A percentile compares a stretch with the other conserved stretches of the same genome.
Conservation (phyloP, 2,113 vertebrate genomes). For the Apodemus sylvaticus region DNA sequence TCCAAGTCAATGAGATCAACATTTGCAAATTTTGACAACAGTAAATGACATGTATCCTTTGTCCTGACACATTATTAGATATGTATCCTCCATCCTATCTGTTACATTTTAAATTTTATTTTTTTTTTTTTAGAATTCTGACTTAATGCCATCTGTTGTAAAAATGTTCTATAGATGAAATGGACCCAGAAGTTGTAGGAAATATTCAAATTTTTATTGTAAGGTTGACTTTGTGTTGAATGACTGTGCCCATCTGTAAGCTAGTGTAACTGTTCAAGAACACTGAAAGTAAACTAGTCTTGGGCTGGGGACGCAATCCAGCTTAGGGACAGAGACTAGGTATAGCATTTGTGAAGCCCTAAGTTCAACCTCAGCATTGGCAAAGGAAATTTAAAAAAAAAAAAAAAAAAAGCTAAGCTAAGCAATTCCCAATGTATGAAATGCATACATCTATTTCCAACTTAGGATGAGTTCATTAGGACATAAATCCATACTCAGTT, state of each 20-base stretch:
- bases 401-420: not conserved
- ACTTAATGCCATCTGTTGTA: constrained; percentile 15
- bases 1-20: constrained; percentile 2
- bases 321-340: not conserved
- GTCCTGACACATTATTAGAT: constrained; percentile 35
- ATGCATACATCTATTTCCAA: not conserved
- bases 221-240: not conserved
- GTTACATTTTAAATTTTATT: not conserved
- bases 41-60: constrained; percentile 14
- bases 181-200: not conserved
- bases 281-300: not conserved
- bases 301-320: not conserved
- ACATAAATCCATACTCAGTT: not conserved
- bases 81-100: not conserved
- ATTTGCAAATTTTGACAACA: constrained; percentile 50
- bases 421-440: not conserved
- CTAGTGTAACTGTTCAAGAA: not conserved
- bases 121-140: not conserved
- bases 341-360: not conserved
- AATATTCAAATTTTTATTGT: not conserved
- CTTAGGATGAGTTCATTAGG: not conserved
- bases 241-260: not conserved
- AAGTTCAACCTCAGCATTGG: not conserved
- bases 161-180: not conserved
- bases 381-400: not conserved